Evolutionary conservation across 1,140 invertebrate genomes (phyloP).

Genomic region (Papilio dardanus): DNA sequence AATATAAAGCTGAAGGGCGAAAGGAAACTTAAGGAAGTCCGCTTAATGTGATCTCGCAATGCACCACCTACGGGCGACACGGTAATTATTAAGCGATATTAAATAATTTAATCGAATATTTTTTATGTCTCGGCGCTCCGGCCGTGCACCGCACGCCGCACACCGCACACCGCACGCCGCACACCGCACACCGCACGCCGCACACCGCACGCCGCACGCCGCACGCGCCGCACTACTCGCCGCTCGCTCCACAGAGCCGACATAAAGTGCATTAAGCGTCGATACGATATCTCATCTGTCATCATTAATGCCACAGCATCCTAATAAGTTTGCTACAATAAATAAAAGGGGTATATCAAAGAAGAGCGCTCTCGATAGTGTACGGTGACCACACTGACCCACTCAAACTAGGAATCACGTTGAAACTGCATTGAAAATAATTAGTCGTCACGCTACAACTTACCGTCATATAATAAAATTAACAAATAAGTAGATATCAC

Average conservation of each 20-base stretch:
- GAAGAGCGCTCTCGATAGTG: conserved; percentile 77
- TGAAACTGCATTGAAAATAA: not conserved
- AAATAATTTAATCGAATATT: conserved; percentile 64
- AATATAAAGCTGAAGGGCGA: not conserved
- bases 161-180: too few species aligned
- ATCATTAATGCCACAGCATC: conserved; percentile 80
- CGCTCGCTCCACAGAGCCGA: conserved; percentile 58
- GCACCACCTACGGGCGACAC: conserved; percentile 14
- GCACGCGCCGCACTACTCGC: too few species aligned
- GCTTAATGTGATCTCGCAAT: not conserved
- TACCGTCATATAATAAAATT: too few species aligned
- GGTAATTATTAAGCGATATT: conserved; percentile 47
- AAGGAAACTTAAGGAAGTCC: not conserved
- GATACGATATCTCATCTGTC: conserved; percentile 77
- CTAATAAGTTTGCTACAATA: conserved; percentile 81
- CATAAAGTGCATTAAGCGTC: conserved; percentile 70
- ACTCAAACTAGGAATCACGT: not conserved
- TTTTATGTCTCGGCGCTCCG: conserved; percentile 48
- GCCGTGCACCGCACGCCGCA: too few species aligned
- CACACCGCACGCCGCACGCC: too few species aligned
- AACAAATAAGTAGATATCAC: too few species aligned
- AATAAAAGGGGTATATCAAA: conserved; percentile 78
- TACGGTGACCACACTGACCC: not conserved
- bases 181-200: too few species aligned
- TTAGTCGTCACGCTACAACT: not conserved